Conservation (phyloP, 2,113 vertebrate genomes). For the Hyperopisus bebe region DNA sequence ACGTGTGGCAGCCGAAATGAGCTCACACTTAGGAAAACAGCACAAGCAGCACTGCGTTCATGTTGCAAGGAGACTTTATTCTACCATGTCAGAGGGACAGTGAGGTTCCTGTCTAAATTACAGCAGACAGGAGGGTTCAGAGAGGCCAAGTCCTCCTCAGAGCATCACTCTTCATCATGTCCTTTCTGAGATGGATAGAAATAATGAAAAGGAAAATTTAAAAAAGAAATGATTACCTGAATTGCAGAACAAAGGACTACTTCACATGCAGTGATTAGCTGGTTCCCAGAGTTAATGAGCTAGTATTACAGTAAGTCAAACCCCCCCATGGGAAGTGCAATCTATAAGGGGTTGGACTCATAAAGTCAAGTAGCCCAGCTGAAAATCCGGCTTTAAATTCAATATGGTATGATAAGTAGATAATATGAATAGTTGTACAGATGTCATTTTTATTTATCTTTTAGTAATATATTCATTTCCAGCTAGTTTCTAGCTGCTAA, state of each 20-base stretch:
- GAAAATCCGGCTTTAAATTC: background rate
- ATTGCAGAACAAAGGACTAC: background rate
- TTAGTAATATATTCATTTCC: background rate
- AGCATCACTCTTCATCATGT: slow-evolving; percentile 29
- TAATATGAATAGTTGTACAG: background rate
- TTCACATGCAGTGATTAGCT: background rate
- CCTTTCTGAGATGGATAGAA: slow-evolving; percentile 21
- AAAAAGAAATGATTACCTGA: background rate
- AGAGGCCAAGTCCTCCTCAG: slow-evolving; percentile 21
- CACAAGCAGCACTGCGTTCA: background rate
- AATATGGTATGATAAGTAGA: background rate
- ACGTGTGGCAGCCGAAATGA: background rate
- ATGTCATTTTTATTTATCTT: background rate
- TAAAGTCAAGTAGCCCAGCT: background rate
- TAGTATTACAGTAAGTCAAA: background rate
- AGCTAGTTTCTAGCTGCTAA: background rate
- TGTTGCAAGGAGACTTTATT: slow-evolving; percentile 21
- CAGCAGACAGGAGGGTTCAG: slow-evolving; percentile 18
- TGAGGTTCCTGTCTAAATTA: slow-evolving; percentile 3
- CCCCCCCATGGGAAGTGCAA: background rate
- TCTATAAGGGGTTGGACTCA: background rate
- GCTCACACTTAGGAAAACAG: background rate
- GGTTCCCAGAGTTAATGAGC: background rate
- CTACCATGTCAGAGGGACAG: slow-evolving; percentile 19
- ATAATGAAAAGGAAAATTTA: background rate